Base-by-base conservation (phyloP, 2,113 vertebrate genomes). In the Sylvilagus bachmani region DNA sequence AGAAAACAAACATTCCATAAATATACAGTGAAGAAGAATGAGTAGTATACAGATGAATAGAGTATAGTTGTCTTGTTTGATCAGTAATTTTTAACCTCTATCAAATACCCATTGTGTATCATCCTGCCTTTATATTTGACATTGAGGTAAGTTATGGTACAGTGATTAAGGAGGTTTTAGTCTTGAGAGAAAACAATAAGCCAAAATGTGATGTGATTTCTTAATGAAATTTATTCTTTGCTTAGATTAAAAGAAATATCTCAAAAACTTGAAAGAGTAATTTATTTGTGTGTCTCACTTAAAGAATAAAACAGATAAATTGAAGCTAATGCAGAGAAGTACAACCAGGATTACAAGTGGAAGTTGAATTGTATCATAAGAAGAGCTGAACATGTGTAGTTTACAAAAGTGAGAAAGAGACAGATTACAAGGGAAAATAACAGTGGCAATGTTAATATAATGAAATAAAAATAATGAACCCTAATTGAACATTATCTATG, bases 231-330 rank as follows among this genome's bases (percentile, higher is more conserved):
- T 17, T 73, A 64, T 78, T 61, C 36, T 79, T 66, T 25, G 13
- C 22, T 44, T 75, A 77, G 2, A 58, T 36, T 90, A 78, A 95
- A 9, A 55, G 49, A 90, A 86, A 77, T 27, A 53, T 44, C 1
- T 86, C 9, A 94, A 90, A 58, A 82, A 86, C 74, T 58, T 64
- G 33, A 79, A 31, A 36, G 24, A 5, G 6, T 85, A 90, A 70
- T 55, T 89, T 58, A 58, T 92, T 44, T 44, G n/a, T 77, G 2
- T 44, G 8, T 31, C 25, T 94, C 24, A 44, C 19, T 51, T 53
- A 88, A 81, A 94, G 80, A 66, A 80, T 84, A 44, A 89, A 29
- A 38, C 19, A 91, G 38, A 95, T 66, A 92, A 83, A 70, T 1
- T 64, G 9, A 80, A 86, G 64, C 95, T 44, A 53, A 51, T 51